Evolutionary conservation across 2,888 invertebrate species (phyloP), one percentile per base, ranked within the genome.

Genomic region (Polymixis flavicincta): DNA sequence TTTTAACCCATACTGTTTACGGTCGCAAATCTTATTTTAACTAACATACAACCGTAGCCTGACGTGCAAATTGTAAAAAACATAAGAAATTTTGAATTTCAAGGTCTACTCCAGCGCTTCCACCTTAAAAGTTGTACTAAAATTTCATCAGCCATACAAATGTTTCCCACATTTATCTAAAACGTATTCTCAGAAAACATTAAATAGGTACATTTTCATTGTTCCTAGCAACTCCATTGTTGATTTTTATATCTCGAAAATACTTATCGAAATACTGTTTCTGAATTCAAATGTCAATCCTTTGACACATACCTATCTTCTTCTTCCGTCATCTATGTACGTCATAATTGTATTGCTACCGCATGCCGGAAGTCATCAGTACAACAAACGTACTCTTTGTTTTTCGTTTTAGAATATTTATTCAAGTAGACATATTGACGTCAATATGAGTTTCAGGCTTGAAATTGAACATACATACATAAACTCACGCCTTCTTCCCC

Each of bases 381-480:
- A 25, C 32, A 57, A 25, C 32, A 57, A 25, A 37, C 32, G 55
- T 19, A 14, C 45, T 19, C 7, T 72, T 72, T 72, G 19, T 32
- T 72, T 48, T 45, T 45, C 1, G 6, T 50, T 48, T 37, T 25
- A 57, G 17, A 28, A 50, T 57, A 73, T 71, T 32, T 32, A 45
- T 45, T 22, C 0, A 45, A 32, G 13, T 42, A 28, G 28, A 2
- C 32, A 73, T 28, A 55, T 54, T 71, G 17, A 32, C 28, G 5
- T 8, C 17, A 71, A 50, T 57, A 22, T 55, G 11, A 25, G 45
- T 52, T 69, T 60, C 14, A 63, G n/a, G 57, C 32, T 72, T 72
- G 55, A 74, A 65, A 71, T 74, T 28, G 68, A 72, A 77, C 64
- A 42, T 2, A 61, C 14, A n/a, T 14, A 37, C 28, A 28, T 28